Evolutionary conservation across 2,797 vertebrate genomes (phyloP), one percentile per base, ranked within the genome.

Genomic region (Crenichthys baileyi): DNA sequence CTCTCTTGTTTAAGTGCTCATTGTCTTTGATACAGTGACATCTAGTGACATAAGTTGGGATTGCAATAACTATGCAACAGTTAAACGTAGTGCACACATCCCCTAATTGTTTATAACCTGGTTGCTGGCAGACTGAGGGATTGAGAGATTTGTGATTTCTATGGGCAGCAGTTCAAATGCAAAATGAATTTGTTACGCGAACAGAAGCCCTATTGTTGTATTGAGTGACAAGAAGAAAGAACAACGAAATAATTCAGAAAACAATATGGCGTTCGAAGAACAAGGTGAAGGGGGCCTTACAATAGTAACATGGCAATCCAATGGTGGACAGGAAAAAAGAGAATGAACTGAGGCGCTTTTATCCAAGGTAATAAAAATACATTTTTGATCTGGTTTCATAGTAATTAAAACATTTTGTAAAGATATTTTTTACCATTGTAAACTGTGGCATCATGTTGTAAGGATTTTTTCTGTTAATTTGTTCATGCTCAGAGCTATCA

Each of bases 391-490:
- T 53, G 51, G 11, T 50, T 50, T 50, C 16, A 50, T 16, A 16
- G 51, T 53, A 18, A 20, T 53, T 53, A 53, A 5, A 53, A 53
- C 16, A 18, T 53, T 50, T 50, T 16, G 12, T 12, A 1, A 48
- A 48, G 13, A 51, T 51, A 51, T 51, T 50, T 50, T 50, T 50
- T 1, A 16, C 13, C 22, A 44, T 24, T 46, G 24, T n/a, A 39
- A 26, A 70, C 24, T 1, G 24, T 46, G 22, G 41, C 9, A 44
- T 15, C 39, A 24, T 18, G 2, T 11, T 22, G 8, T 68, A 1
- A 41, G 31, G 44, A 46, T 7, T 46, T 39, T 56, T 55, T 55
- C 24, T 75, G 78, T 82, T 85, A 61, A 84, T 84, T 77, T 83
- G 65, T 85, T 86, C 75, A 82, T 70, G 70, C 44, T 79, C 8